These are phyloP conservation scores for Megalops atlanticus DNA, from an alignment of 2,113 vertebrate genomes.

Conservation along the genomic window DNA sequence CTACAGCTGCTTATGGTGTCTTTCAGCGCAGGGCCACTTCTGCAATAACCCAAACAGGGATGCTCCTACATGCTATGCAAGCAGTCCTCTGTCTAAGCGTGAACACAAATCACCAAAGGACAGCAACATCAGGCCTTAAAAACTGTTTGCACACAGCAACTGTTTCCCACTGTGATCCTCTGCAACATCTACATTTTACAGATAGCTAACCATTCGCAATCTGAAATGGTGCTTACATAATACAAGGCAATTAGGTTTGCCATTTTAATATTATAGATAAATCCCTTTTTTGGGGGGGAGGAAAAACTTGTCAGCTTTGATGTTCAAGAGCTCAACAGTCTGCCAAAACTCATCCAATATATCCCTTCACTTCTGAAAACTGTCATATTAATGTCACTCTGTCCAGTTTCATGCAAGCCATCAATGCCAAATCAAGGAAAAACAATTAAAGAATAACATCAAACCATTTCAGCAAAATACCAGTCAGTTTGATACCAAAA, in stretches of 20 bases:
- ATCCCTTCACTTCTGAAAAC: no score
- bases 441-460: no score
- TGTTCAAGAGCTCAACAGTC: background rate
- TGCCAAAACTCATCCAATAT: no score
- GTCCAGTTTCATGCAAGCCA: background rate
- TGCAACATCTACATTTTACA: background rate
- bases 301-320: background rate
- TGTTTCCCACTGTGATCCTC: no score
- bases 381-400: background rate
- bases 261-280: background rate
- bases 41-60: no score
- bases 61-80: no score
- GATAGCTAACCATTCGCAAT: background rate
- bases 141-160: no score
- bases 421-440: background rate
- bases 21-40: no score
- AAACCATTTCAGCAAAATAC: background rate
- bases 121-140: no score
- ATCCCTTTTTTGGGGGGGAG: background rate
- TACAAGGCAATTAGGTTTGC: background rate
- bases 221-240: background rate
- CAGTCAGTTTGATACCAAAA: background rate
- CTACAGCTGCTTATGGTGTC: no score
- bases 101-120: no score
- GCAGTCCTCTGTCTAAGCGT: no score